Evolutionary conservation across 2,113 vertebrate species (phyloP).

Genomic region (Ursus arctos): DNA sequence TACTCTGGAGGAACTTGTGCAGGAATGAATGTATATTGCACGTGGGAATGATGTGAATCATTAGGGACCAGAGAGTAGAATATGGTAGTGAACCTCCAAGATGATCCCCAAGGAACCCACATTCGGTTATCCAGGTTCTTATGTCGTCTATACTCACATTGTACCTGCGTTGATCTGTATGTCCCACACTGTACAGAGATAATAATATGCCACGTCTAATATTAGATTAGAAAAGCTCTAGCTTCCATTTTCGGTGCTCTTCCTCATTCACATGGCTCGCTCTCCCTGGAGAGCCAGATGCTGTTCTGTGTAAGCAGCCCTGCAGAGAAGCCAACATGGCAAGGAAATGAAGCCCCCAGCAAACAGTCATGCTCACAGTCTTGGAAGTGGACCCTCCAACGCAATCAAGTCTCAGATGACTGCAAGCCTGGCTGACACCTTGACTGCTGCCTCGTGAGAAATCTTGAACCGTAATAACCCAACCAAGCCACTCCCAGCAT

Average conservation of each 20-base stretch:
- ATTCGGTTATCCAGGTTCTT: neutral
- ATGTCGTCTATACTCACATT: neutral
- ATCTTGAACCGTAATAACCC: neutral
- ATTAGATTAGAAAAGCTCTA: neutral
- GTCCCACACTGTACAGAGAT: neutral
- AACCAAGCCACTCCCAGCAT: neutral
- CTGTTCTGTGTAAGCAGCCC: neutral
- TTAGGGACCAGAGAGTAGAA: neutral
- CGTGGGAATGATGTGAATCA: neutral
- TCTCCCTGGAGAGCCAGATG: neutral
- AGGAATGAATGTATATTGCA: neutral
- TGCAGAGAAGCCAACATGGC: neutral
- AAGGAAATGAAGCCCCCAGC: neutral
- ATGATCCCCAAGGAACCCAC: neutral
- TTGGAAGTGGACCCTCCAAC: neutral
- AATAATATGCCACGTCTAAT: neutral
- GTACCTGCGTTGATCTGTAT: neutral
- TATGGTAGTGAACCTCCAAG: neutral
- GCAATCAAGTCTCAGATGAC: neutral
- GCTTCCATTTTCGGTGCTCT: neutral
- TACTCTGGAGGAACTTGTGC: neutral
- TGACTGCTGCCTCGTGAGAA: neutral
- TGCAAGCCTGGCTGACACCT: neutral
- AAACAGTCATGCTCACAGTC: neutral
- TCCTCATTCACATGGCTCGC: neutral